Conservation (phyloP, 2,888 invertebrate species). For the Pyrgus malvae region DNA sequence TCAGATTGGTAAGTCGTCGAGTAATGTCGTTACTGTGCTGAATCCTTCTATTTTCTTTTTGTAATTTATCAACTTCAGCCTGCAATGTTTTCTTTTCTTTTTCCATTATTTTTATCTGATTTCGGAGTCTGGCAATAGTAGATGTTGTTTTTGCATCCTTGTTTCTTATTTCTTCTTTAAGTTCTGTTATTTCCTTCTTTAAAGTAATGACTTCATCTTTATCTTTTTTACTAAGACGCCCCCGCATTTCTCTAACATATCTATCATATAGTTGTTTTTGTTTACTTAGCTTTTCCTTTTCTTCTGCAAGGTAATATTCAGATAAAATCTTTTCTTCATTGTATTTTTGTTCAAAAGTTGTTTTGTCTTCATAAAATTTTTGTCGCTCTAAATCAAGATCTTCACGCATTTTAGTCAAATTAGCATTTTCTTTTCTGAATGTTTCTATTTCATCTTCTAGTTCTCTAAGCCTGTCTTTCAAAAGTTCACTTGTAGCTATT, state of each 20-base stretch:
- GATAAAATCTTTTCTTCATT: slow-evolving; percentile 85
- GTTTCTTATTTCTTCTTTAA: slow-evolving; percentile 85
- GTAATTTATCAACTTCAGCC: slow-evolving; percentile 85
- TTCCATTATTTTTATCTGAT: slow-evolving; percentile 87
- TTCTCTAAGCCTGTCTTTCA: slow-evolving; percentile 84
- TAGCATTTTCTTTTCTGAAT: slow-evolving; percentile 76
- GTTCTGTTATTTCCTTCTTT: slow-evolving; percentile 84
- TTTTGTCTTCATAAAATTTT: slow-evolving; percentile 83
- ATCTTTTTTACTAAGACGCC: slow-evolving; percentile 85
- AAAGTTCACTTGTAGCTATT: slow-evolving; percentile 80
- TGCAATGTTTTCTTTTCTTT: slow-evolving; percentile 85
- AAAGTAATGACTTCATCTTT: slow-evolving; percentile 85
- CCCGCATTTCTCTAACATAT: slow-evolving; percentile 86
- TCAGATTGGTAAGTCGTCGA: slow-evolving; percentile 84
- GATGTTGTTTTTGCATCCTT: slow-evolving; percentile 89
- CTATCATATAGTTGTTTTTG: slow-evolving; percentile 85
- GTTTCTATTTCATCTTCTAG: slow-evolving; percentile 84
- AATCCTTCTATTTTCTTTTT: slow-evolving; percentile 84
- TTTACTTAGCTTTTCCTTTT: slow-evolving; percentile 85
- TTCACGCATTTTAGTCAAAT: slow-evolving; percentile 78
- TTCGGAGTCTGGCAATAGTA: slow-evolving; percentile 86
- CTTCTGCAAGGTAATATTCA: slow-evolving; percentile 85
- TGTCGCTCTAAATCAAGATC: slow-evolving; percentile 83
- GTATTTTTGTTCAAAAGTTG: slow-evolving; percentile 80
- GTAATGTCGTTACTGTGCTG: slow-evolving; percentile 82